phyloP scores from a whole-genome alignment of 1,140 invertebrate species.

The Holcopasites calliopsidis region DNA sequence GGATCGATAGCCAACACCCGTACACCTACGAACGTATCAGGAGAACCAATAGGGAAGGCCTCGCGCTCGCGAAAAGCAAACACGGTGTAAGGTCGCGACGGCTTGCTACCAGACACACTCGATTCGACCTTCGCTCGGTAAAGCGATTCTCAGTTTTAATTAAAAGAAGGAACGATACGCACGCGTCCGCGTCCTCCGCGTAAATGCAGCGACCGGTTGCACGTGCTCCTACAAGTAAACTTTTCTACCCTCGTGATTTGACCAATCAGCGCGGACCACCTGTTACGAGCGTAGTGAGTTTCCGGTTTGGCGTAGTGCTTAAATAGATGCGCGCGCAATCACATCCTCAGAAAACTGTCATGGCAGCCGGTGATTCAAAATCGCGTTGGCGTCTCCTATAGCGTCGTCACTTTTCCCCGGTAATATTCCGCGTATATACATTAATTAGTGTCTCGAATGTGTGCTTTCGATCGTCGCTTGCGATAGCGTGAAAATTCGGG shows the following conservation, averaged over 20 bases:
- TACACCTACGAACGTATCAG: constrained; percentile 24
- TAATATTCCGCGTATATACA: too few species aligned
- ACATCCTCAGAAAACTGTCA: background rate
- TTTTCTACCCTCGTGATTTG: constrained; percentile 40
- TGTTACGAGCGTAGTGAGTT: constrained; percentile 64
- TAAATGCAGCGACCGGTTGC: constrained; percentile 38
- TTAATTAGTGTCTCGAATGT: background rate
- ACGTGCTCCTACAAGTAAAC: constrained; percentile 60
- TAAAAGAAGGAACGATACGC: constrained; percentile 5
- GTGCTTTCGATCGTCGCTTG: too few species aligned
- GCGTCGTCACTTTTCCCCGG: background rate
- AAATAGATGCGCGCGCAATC: constrained; percentile 46
- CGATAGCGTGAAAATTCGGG: too few species aligned
- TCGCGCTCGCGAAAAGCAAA: constrained; percentile 16
- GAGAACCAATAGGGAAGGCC: constrained; percentile 42
- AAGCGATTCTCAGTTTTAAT: background rate
- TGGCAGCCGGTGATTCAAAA: background rate
- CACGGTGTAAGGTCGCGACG: background rate
- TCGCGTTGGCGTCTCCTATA: background rate
- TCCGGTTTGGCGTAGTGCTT: too few species aligned
- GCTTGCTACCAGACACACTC: background rate
- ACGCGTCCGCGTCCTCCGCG: constrained; percentile 44
- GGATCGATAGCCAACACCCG: constrained; percentile 58
- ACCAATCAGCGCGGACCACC: constrained; percentile 73
- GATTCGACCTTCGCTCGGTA: constrained; percentile 24